These are phyloP conservation scores for Heliconius cydno DNA, from an alignment of 2,888 invertebrate genomes.

Conservation along the genomic window DNA sequence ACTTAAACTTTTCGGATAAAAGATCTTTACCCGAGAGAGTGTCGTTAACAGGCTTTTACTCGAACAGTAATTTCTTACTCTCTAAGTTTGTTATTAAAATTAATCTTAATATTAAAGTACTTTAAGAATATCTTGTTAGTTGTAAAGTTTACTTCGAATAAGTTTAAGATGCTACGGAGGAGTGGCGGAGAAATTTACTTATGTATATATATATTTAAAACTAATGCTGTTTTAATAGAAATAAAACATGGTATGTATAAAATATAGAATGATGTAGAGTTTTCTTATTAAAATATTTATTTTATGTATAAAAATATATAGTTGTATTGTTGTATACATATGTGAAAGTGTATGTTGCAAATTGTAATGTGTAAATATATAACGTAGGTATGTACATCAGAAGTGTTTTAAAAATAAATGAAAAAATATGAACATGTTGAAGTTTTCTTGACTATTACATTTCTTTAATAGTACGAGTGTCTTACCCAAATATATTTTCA, in stretches of 20 bases:
- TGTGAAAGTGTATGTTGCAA: too few relatives aligned
- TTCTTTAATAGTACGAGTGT: too few relatives aligned
- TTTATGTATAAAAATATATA: too few relatives aligned
- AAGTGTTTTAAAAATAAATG: not conserved
- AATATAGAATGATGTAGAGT: too few relatives aligned
- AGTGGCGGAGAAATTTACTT: not conserved
- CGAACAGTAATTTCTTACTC: slow-evolving; percentile 18
- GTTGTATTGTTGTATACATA: not conserved
- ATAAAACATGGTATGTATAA: not conserved
- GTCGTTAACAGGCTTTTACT: slow-evolving; percentile 34
- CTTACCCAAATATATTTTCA: not conserved
- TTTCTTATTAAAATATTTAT: too few relatives aligned
- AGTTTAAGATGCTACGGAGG: slow-evolving; percentile 4
- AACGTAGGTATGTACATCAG: not conserved
- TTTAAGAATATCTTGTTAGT: slow-evolving; percentile 15
- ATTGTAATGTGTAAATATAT: too few relatives aligned
- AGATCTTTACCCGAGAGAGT: slow-evolving; percentile 27
- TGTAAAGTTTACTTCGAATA: slow-evolving; percentile 16
- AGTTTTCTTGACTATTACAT: not conserved
- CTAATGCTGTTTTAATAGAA: not conserved
- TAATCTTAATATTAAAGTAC: slow-evolving; percentile 17
- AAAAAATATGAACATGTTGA: not conserved
- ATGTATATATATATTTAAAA: not conserved
- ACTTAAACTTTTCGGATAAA: slow-evolving; percentile 7
- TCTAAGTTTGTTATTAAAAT: slow-evolving; percentile 25